Percentiles rank a stretch among this genome's conserved stretches.
These are phyloP conservation scores for Ciconia stormi DNA, from an alignment of 2,113 vertebrate species.

Conservation along the genomic window DNA sequence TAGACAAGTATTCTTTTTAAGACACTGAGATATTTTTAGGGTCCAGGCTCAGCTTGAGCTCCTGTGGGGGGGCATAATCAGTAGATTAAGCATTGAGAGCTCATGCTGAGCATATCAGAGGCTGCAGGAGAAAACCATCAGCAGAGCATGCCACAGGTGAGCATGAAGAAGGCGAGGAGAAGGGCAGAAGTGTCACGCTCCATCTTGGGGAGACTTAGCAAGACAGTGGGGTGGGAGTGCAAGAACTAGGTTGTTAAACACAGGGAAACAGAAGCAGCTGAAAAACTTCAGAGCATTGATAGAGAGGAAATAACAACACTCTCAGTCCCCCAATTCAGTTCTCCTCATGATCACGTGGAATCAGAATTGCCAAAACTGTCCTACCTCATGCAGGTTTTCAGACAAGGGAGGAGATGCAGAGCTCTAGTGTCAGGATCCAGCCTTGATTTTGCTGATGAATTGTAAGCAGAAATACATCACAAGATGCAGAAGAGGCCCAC, in stretches of 20 bases:
- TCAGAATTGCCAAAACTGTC: not conserved
- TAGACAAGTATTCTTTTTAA: not conserved
- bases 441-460: not conserved
- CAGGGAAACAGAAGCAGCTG: not conserved
- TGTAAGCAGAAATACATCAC: not conserved
- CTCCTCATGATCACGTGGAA: not conserved
- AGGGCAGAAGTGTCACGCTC: not conserved
- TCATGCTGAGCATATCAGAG: not conserved
- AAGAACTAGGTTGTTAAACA: not conserved
- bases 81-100: not conserved
- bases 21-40: not conserved
- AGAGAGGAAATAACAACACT: not conserved
- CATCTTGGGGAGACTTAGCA: not conserved
- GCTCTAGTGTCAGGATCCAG: not conserved
- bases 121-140: not conserved
- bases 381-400: not conserved
- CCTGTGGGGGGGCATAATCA: not conserved
- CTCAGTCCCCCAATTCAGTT: not conserved
- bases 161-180: not conserved
- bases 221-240: not conserved
- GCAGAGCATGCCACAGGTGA: not conserved
- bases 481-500: not conserved
- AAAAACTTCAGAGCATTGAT: not conserved
- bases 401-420: not conserved
- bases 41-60: not conserved